Base-by-base conservation (phyloP, 2,113 vertebrate genomes). In the human region DNA sequence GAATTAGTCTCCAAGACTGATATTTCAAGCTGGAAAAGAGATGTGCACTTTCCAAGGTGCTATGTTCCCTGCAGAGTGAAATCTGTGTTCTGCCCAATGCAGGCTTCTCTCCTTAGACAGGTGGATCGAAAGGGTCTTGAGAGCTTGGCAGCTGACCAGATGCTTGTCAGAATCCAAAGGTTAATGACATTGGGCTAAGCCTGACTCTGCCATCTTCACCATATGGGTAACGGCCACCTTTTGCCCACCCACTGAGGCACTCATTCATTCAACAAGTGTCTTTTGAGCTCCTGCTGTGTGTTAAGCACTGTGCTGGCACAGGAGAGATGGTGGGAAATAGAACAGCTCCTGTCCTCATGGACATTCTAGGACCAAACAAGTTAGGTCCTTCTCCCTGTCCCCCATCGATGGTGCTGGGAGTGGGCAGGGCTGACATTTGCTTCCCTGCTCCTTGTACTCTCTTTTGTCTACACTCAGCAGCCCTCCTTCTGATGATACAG, bases 371-470 rank as follows among this genome's bases (percentile, higher is more conserved):
- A 52, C 66, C 25, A 70, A 20, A 61, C 8, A 79, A 59, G 40
- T n/a, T 0, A 35, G 57, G 59, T 66, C n/a, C 40, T 59, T 57
- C 32, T 8, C 23, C 6, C 12, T 23, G 40, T 2, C 0, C 2
- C 3, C 11, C 12, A 17, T 30, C 9, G 38, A 1, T 2, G 12
- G 27, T 61, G 40, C 23, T 80, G 48, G 61, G 61, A 66, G 13
- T 6, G 13, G 57, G n/a, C 50, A 6, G 11, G 5, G 27, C 25
- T 72, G 38, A 17, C 57, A 11, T 84, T 79, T 35, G 22, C 27
- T 40, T 22, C 50, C 18, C 50, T 27, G 13, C 43, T 22, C 20
- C 50, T 73, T 57, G 55, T 11, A 13, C 4, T 30, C 23, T 17
- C 38, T 32, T 73, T 40, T 18, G 66, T 70, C n/a, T 80, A 43